A percentile compares a stretch with the other conserved stretches of the same genome.
phyloP scores from a whole-genome alignment of 2,888 invertebrate genomes.

The Pterostichus madidus region DNA sequence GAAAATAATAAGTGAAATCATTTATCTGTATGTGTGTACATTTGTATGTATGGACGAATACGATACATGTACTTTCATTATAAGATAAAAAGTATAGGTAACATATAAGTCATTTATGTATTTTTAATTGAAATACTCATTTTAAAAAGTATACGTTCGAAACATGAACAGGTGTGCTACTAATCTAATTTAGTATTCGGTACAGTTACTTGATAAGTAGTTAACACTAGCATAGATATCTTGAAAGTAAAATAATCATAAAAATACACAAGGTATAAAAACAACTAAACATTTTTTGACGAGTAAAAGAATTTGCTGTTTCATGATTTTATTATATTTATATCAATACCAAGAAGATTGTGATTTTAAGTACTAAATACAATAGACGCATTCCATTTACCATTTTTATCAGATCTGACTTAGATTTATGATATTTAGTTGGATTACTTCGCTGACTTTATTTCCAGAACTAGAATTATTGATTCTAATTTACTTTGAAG shows the following conservation, averaged over 20 bases:
- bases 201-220: not conserved
- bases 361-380: no score
- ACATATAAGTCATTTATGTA: constrained; percentile 5
- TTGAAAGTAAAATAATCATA: not conserved
- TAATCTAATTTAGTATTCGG: constrained; percentile 35
- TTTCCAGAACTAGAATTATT: no score
- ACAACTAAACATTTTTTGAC: no score
- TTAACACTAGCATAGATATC: not conserved
- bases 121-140: constrained; percentile 4
- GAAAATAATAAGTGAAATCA: constrained; percentile 52
- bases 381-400: no score
- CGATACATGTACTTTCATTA: constrained; percentile 27
- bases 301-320: no score
- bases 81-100: constrained; percentile 8
- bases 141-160: constrained; percentile 7
- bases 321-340: no score
- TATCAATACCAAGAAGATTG: no score
- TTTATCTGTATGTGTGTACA: not conserved
- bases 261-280: no score
- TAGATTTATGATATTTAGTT: no score
- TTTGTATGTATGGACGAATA: not conserved
- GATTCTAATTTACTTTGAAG: no score
- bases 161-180: constrained; percentile 14
- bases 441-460: no score
- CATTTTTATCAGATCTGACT: no score